Base-by-base conservation (phyloP, 2,797 vertebrate species). In the Kryptopterus vitreolus region DNA sequence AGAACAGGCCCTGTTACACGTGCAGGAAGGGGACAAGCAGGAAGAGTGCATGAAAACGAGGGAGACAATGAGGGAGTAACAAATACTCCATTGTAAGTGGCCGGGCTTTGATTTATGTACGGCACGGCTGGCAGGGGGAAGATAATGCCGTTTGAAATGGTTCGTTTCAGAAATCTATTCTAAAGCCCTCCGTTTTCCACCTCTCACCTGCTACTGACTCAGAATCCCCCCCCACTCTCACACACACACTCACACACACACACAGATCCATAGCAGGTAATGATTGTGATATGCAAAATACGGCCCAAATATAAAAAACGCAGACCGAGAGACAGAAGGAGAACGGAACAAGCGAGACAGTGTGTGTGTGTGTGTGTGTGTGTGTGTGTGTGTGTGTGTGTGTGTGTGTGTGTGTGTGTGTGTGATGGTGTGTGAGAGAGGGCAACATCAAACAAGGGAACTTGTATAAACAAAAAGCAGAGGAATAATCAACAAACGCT, bases 111-210 rank as follows among this genome's bases (percentile, higher is more conserved):
- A 98, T 98, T 97, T 97, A 98, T 96, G 95, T 94, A 97, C 96
- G 96, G 96, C 95, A 95, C 93, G 92, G 93, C 95, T 96, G 95
- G 95, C 94, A 90, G 93, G 93, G 93, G 95, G 94, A 93, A 96
- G 96, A 98, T 95, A 95, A 96, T 94, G 95, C 95, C 93, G 94
- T 95, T 96, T 95, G 95, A 96, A 96, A 96, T 94, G 95, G 94
- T 96, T 96, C 95, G 95, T 96, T 98, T 98, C 96, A 96, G 97
- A 97, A 98, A 97, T 97, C 96, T 96, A 96, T 94, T 91, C 91
- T 90, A 89, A 89, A 93, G 93, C 88, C 80, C 75, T 68, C 69
- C 50, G 63, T 81, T 80, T 82, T 68, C 66, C 31, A 63, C 63
- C 61, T 82, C 77, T 86, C 77, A 83, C 85, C 82, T 82, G 80